Percentiles rank a stretch among this genome's conserved stretches.
These are phyloP conservation scores for Periparus ater DNA, from an alignment of 2,797 vertebrate species.

Conservation along the genomic window DNA sequence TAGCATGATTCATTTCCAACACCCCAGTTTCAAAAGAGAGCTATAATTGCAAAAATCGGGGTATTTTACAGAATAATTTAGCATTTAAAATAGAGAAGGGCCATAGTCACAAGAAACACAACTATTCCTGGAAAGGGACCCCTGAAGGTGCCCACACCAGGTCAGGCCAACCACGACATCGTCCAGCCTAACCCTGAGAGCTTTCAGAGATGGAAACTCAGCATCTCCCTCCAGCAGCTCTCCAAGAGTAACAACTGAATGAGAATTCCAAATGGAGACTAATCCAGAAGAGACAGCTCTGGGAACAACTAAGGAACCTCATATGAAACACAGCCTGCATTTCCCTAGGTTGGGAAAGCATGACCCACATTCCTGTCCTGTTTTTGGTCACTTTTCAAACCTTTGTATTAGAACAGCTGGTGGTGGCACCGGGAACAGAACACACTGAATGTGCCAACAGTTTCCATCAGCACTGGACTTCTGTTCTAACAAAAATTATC, in stretches of 20 bases:
- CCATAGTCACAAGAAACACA: not conserved
- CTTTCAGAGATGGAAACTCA: not conserved
- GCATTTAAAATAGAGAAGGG: not conserved
- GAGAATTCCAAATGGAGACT: not conserved
- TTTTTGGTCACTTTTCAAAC: not conserved
- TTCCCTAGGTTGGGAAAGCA: not conserved
- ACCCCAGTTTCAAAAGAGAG: not conserved
- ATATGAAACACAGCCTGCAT: not conserved
- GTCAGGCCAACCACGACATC: accelerated
- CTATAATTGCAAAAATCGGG: accelerated
- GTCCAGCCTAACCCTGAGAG: not conserved
- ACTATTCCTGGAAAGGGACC: not conserved
- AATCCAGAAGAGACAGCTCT: not conserved
- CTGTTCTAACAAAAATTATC: not conserved
- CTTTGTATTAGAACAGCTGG: not conserved
- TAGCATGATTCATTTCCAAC: not conserved
- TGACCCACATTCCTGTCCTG: not conserved
- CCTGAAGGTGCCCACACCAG: not conserved
- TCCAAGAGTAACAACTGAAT: not conserved
- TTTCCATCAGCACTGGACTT: not conserved
- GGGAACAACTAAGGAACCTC: not conserved
- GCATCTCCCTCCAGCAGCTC: not conserved
- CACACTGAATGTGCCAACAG: not conserved
- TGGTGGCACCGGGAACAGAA: not conserved
- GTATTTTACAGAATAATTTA: not conserved